These are phyloP conservation scores for Misgurnus mizolepis DNA, from an alignment of 2,113 vertebrate genomes.

Conservation along the genomic window DNA sequence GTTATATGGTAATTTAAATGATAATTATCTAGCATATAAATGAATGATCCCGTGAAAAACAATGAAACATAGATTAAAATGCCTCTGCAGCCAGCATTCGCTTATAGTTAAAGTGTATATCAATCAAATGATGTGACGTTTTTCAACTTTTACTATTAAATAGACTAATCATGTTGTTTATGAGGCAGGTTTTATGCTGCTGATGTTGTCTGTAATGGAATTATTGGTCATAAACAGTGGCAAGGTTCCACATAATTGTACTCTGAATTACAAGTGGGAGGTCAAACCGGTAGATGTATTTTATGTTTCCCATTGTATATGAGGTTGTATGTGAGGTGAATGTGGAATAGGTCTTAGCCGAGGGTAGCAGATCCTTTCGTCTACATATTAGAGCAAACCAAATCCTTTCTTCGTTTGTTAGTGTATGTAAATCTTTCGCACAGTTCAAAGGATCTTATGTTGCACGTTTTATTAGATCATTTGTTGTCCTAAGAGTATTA, in stretches of 20 bases:
- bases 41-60: not conserved
- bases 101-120: slow-evolving; percentile 7
- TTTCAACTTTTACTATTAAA: slow-evolving; percentile 30
- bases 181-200: slow-evolving; percentile 26
- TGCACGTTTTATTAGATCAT: too few relatives aligned
- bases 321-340: too few relatives aligned
- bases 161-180: slow-evolving; percentile 29
- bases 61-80: slow-evolving; percentile 2
- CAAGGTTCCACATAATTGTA: slow-evolving; percentile 8
- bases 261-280: slow-evolving; percentile 38
- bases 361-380: not conserved
- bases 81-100: not conserved
- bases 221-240: slow-evolving; percentile 38
- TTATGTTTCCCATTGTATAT: slow-evolving; percentile 6
- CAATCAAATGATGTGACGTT: slow-evolving; percentile 12
- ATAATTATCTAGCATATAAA: not conserved
- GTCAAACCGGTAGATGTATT: slow-evolving; percentile 19
- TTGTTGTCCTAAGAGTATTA: too few relatives aligned
- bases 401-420: too few relatives aligned
- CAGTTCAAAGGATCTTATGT: too few relatives aligned
- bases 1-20: not conserved
- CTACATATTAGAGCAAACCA: too few relatives aligned
- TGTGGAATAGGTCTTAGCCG: too few relatives aligned
- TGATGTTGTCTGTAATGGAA: slow-evolving; percentile 30
- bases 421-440: too few relatives aligned